Evolutionary conservation across 2,113 vertebrate genomes (phyloP).

Genomic region (Sisor rabdophorus): DNA sequence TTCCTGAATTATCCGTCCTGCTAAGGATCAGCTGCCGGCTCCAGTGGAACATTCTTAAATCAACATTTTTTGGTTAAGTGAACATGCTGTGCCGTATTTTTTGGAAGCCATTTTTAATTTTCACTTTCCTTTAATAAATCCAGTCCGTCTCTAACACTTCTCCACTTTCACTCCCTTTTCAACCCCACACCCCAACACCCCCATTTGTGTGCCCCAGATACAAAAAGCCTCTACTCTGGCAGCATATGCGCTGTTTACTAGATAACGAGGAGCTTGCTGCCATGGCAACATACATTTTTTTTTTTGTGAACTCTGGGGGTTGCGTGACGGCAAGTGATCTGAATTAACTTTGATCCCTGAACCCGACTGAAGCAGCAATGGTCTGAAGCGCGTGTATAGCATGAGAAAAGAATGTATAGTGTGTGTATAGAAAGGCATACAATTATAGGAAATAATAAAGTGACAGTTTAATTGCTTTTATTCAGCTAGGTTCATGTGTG

Average conservation of each 20-base stretch:
- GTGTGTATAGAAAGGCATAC: background rate
- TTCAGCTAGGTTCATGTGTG: background rate
- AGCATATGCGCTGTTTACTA: too few species aligned
- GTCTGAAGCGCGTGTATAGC: background rate
- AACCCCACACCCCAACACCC: too few species aligned
- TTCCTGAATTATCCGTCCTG: background rate
- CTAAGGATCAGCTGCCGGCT: background rate
- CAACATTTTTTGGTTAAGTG: background rate
- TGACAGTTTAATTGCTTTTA: background rate
- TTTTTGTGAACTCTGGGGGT: background rate
- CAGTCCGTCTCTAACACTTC: background rate
- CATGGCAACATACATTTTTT: conserved; percentile 8
- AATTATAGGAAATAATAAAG: background rate
- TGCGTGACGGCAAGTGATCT: background rate
- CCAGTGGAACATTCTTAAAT: background rate
- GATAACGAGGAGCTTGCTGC: background rate
- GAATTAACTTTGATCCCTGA: background rate
- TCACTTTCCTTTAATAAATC: background rate
- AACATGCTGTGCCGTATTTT: background rate
- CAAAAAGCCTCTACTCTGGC: too few species aligned
- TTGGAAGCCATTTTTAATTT: background rate
- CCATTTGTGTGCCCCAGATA: too few species aligned
- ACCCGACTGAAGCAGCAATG: background rate
- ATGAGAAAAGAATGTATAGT: background rate
- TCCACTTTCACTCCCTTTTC: background rate